Evolutionary conservation across 2,113 vertebrate species (phyloP).

Genomic region (Varanus salvator): DNA sequence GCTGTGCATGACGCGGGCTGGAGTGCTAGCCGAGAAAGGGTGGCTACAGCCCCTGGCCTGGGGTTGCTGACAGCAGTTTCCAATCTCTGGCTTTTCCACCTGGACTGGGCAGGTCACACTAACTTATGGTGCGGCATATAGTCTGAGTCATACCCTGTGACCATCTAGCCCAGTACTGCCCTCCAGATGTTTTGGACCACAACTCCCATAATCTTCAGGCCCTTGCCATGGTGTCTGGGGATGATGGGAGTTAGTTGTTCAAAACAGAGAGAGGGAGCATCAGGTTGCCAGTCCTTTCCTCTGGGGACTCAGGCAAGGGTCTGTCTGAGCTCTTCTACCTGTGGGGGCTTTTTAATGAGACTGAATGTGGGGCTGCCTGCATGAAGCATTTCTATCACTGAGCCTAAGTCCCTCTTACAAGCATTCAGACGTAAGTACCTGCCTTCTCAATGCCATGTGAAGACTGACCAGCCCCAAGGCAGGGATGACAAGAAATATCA

Average conservation of each 20-base stretch:
- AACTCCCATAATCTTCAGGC: not conserved
- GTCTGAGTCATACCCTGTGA: no score
- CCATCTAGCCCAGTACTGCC: not conserved
- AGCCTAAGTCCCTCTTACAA: not conserved
- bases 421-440: not conserved
- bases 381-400: no score
- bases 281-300: no score
- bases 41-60: not conserved
- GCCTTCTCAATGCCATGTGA: not conserved
- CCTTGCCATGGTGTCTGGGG: no score
- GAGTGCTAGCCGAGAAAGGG: not conserved
- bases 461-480: not conserved
- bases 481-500: not conserved
- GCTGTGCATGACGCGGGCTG: conserved; percentile 33
- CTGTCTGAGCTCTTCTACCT: not conserved
- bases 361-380: not conserved
- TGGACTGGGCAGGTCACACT: not conserved
- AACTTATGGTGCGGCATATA: not conserved
- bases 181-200: not conserved
- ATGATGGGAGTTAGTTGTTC: no score
- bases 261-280: no score
- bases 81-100: not conserved
- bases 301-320: not conserved
- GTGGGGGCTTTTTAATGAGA: not conserved
- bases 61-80: not conserved